Percentiles rank a stretch among this genome's conserved stretches.
These are phyloP conservation scores for Osmerus eperlanus DNA, from an alignment of 2,113 vertebrate genomes.

Conservation along the genomic window DNA sequence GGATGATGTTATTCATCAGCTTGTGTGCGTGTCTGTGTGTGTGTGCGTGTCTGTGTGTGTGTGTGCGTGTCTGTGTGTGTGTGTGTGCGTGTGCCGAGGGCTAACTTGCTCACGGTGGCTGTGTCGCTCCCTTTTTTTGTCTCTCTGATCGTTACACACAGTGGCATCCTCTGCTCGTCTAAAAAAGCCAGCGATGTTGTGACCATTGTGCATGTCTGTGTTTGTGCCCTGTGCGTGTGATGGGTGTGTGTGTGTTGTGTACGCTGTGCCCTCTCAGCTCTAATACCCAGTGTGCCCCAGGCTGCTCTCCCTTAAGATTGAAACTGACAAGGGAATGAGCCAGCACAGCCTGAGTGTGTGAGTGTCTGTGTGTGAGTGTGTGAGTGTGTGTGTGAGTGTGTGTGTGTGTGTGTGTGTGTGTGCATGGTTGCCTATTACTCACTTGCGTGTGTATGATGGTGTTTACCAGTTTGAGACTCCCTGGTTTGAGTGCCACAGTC, in stretches of 20 bases:
- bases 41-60: not conserved
- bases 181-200: constrained; percentile 2
- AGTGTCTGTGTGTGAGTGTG: not conserved
- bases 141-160: not conserved
- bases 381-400: not conserved
- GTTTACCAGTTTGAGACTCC: too few relatives aligned
- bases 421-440: too few relatives aligned
- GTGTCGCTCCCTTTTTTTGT: not conserved
- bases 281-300: not conserved
- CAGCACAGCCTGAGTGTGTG: not conserved
- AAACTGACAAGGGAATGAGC: not conserved
- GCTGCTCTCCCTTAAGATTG: not conserved
- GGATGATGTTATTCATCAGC: too few relatives aligned
- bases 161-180: not conserved
- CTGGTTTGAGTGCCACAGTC: too few relatives aligned
- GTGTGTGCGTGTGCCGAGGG: not conserved
- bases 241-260: too few relatives aligned
- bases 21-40: not conserved
- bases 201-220: not conserved
- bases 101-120: not conserved
- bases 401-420: not conserved
- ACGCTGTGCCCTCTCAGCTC: not conserved
- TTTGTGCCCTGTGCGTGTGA: too few relatives aligned
- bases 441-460: too few relatives aligned
- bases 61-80: not conserved